A percentile compares a stretch with the other conserved stretches of the same genome.
Conservation (phyloP, 2,888 invertebrate species). For the Cepaea hortensis region DNA sequence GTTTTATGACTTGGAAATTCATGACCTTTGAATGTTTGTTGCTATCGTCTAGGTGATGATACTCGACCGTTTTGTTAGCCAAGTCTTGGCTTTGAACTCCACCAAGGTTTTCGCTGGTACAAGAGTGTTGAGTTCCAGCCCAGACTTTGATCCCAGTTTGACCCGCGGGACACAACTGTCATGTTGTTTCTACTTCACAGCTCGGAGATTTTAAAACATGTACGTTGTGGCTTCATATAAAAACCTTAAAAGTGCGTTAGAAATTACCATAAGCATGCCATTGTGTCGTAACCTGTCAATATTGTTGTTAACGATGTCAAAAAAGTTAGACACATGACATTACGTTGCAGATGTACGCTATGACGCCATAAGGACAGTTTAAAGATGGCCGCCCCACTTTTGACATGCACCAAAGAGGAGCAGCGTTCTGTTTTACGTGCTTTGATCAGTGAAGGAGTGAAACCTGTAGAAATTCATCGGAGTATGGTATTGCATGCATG, state of each 20-base stretch:
- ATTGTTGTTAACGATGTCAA: too few species aligned
- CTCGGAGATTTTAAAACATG: neutral
- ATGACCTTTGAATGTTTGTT: slow-evolving; percentile 25
- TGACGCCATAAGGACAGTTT: too few species aligned
- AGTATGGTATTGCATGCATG: too few species aligned
- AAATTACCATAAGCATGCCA: too few species aligned
- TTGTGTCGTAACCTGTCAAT: too few species aligned
- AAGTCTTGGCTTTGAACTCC: slow-evolving; percentile 5
- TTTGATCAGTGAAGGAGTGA: too few species aligned
- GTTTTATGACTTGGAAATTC: slow-evolving; percentile 4
- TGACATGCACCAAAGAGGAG: too few species aligned
- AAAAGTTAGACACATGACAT: too few species aligned
- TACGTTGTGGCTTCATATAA: neutral
- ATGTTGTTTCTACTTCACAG: neutral
- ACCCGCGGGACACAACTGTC: neutral
- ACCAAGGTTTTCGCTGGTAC: neutral
- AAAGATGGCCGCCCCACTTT: too few species aligned
- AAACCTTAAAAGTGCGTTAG: neutral
- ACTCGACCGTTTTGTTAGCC: neutral
- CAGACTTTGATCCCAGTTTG: neutral
- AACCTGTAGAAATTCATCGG: too few species aligned
- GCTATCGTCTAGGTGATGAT: neutral
- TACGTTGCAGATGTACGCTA: too few species aligned
- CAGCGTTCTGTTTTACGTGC: too few species aligned
- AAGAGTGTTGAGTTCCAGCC: neutral